phyloP scores from a whole-genome alignment of 2,888 invertebrate genomes.

The Acleris holmiana region DNA sequence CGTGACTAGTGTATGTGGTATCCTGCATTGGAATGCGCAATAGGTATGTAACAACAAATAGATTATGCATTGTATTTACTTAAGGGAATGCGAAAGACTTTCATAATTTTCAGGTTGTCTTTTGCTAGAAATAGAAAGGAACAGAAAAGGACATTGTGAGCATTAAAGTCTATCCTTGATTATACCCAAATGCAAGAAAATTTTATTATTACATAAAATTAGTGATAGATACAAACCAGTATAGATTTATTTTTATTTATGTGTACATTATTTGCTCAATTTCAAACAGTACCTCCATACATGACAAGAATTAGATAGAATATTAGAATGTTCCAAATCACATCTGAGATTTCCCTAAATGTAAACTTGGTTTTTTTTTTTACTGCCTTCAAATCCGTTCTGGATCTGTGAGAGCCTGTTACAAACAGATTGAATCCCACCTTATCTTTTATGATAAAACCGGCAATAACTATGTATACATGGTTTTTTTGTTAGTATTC shows the following conservation, averaged over 20 bases:
- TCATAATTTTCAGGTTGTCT: not conserved
- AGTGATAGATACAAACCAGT: not conserved
- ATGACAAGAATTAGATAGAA: conserved; percentile 29
- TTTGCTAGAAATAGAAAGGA: not conserved
- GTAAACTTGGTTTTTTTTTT: too few species aligned
- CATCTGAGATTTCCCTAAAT: too few species aligned
- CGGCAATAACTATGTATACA: too few species aligned
- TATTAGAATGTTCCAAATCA: not conserved
- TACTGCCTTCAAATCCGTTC: too few species aligned
- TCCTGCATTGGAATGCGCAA: conserved; percentile 8
- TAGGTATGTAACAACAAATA: conserved; percentile 22
- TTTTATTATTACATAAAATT: not conserved
- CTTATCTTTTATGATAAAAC: too few species aligned
- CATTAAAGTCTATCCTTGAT: not conserved
- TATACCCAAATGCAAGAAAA: not conserved
- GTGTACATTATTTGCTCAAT: conserved; percentile 30
- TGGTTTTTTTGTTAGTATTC: too few species aligned
- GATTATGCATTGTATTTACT: not conserved
- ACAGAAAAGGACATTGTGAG: not conserved
- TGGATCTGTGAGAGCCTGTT: too few species aligned
- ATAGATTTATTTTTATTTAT: not conserved
- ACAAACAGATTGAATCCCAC: too few species aligned
- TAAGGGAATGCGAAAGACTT: conserved; percentile 17
- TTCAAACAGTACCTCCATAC: conserved; percentile 26
- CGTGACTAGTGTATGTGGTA: not conserved